Evolutionary conservation across 1,140 invertebrate genomes (phyloP).

Genomic region (Octopus bimaculoides): DNA sequence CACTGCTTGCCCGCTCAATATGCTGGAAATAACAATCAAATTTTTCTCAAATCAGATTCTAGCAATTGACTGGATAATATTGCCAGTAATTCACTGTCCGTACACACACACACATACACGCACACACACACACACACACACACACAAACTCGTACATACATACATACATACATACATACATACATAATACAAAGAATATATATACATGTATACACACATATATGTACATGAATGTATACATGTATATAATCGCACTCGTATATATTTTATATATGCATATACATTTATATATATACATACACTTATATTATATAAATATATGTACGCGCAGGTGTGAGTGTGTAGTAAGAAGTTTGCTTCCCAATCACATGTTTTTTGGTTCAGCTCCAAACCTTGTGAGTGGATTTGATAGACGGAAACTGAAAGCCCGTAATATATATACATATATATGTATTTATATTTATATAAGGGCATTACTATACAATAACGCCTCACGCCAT

Average conservation of each 20-base stretch:
- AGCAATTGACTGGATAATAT: neutral
- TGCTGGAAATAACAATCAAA: neutral
- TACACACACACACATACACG: conserved; percentile 6
- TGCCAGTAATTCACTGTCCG: neutral
- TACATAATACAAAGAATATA: neutral
- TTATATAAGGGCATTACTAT: no score
- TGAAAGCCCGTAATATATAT: no score
- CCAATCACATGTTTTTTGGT: no score
- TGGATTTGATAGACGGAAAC: no score
- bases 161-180: no score
- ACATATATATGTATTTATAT: no score
- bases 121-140: conserved; percentile 6
- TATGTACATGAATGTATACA: neutral
- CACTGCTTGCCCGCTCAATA: neutral
- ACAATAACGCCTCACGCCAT: no score
- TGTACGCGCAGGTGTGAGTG: conserved; percentile 59
- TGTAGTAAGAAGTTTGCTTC: no score
- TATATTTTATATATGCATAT: neutral
- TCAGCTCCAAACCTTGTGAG: no score
- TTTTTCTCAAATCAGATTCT: neutral
- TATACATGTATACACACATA: neutral
- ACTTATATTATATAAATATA: neutral
- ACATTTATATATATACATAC: neutral
- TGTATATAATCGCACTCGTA: neutral
- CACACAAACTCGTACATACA: neutral